Evolutionary conservation across 2,797 vertebrate species (phyloP), one percentile per base, ranked within the genome.

Genomic region (Gambusia yucatana): DNA sequence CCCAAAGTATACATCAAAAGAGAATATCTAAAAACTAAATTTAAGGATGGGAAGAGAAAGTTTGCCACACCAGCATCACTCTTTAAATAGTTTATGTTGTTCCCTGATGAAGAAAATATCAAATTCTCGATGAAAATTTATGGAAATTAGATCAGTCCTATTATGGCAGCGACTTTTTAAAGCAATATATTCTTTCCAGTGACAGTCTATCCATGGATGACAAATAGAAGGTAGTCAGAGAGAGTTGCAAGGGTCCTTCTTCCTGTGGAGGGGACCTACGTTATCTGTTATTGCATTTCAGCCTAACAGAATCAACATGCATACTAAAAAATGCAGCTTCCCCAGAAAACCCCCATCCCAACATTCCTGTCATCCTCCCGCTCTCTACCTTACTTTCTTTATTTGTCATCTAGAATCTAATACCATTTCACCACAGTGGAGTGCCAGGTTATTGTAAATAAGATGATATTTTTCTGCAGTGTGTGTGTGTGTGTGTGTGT

Each of bases 91-190:
- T 95, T 95, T 94, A 95, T 93, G 94, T 95, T 96, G 95, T 96
- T 95, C 92, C 77, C 93, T 93, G 92, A 95, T 96, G 95, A 96
- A 93, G 92, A 94, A 95, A 95, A 96, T 94, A 96, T 96, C 93
- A 95, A 91, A 96, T 95, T 96, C 91, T 86, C 90, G 89, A 94
- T 95, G 94, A 96, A 96, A 96, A 96, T 96, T 92, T 96, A 96
- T 96, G 96, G 95, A 96, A 96, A 96, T 96, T 94, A 94, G 91
- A 96, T 96, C 94, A 96, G 83, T 85, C 92, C 94, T 93, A 96
- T 96, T 96, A 96, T 85, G 86, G 89, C 93, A 82, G 91, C 91
- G 93, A 96, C 95, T 96, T 96, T 96, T 96, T 95, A 94, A 95
- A 94, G 95, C 95, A 96, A 96, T 96, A 96, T 96, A 94, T 95